Conservation (phyloP, 2,113 vertebrate genomes). For the Onychorhynchus coronatus region DNA sequence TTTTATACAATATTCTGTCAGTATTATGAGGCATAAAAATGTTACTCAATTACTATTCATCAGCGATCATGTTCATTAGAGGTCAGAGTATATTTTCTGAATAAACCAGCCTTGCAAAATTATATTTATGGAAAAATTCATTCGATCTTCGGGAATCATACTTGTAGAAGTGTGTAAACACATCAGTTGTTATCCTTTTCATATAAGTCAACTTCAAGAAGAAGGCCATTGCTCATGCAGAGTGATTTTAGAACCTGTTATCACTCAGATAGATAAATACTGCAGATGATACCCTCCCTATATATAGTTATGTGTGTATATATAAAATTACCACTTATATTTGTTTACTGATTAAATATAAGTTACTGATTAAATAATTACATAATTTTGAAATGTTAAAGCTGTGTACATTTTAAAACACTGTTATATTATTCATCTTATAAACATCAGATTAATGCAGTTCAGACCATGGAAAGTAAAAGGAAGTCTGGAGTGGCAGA, state of each 20-base stretch:
- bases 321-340: neutral
- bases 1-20: neutral
- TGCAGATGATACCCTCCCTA: neutral
- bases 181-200: neutral
- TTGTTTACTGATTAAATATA: neutral
- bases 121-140: neutral
- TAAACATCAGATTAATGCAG: neutral
- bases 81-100: neutral
- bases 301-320: neutral
- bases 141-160: neutral
- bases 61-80: neutral
- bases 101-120: neutral
- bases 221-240: neutral
- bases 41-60: neutral
- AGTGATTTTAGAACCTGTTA: neutral
- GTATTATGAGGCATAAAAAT: neutral
- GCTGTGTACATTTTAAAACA: neutral
- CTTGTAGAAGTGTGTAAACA: neutral
- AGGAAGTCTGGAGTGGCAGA: neutral
- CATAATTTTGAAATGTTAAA: neutral
- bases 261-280: neutral
- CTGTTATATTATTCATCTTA: neutral
- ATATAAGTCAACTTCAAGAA: neutral
- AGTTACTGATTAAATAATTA: neutral
- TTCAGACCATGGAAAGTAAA: neutral